These are phyloP conservation scores for Aphelenchoides avenae DNA, from an alignment of 1,140 invertebrate genomes.

Conservation along the genomic window DNA sequence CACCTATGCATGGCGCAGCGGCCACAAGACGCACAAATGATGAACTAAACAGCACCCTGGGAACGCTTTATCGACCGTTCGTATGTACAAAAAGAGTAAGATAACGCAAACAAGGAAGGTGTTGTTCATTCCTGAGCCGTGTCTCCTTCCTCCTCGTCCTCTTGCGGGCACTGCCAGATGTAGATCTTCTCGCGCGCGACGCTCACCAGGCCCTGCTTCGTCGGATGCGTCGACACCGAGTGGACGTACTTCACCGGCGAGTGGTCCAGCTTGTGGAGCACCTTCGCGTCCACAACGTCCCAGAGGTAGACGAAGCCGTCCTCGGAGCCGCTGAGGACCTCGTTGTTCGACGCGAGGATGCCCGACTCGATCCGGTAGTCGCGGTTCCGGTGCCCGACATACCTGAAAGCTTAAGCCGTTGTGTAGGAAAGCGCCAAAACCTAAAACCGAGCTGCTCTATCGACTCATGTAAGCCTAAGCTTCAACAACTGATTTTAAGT, in stretches of 20 bases:
- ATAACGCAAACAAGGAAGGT: too few relatives aligned
- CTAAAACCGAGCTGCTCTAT: too few relatives aligned
- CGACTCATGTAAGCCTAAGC: too few relatives aligned
- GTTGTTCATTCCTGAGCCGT: too few relatives aligned
- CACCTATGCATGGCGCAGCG: too few relatives aligned
- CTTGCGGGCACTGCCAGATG: conserved; percentile 30
- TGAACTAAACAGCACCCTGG: too few relatives aligned
- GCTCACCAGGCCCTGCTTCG: conserved; percentile 21
- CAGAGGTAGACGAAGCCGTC: conserved; percentile 37
- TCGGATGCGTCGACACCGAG: conserved; percentile 42
- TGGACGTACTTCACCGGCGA: conserved; percentile 36
- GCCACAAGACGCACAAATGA: too few relatives aligned
- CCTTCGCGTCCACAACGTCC: conserved; percentile 29
- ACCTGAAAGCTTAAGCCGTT: conserved; percentile 27
- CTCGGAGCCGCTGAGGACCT: conserved; percentile 38
- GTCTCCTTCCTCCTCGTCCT: conserved; percentile 19
- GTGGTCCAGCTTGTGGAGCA: conserved; percentile 27
- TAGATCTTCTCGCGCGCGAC: conserved; percentile 33
- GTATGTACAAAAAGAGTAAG: too few relatives aligned
- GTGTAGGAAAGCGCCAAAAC: too few relatives aligned
- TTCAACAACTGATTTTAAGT: too few relatives aligned
- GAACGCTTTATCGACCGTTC: too few relatives aligned
- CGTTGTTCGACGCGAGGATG: conserved; percentile 36
- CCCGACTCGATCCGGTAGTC: conserved; percentile 38
- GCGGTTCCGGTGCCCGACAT: conserved; percentile 27